Conservation (phyloP, 1,140 invertebrate species). For the Bombus polaris region DNA sequence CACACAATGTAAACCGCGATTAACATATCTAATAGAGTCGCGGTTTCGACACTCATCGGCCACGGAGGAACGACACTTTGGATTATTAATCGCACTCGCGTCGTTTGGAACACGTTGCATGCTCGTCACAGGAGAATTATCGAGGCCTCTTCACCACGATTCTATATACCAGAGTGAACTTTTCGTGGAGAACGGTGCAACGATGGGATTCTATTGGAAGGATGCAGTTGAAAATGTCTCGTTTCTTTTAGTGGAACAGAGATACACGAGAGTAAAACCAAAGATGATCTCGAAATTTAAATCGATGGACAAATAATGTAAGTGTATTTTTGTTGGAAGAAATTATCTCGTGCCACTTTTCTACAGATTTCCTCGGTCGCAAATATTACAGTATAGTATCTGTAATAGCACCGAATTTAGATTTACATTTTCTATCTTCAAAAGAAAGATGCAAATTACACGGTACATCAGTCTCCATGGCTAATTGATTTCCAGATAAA, state of each 20-base stretch:
- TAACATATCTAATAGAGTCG: constrained; percentile 38
- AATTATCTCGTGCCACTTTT: neutral
- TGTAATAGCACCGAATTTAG: neutral
- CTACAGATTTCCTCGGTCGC: neutral
- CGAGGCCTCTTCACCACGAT: neutral
- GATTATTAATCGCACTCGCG: constrained; percentile 41
- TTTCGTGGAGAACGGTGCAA: neutral
- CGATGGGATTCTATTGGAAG: neutral
- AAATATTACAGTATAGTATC: neutral
- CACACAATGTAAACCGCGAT: constrained; percentile 17
- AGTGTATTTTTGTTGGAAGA: no score
- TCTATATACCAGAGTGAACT: neutral
- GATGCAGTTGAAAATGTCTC: neutral
- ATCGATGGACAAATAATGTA: no score
- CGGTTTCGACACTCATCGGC: constrained; percentile 25
- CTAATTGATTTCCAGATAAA: constrained; percentile 16
- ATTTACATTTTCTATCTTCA: neutral
- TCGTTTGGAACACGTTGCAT: neutral
- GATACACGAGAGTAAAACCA: neutral
- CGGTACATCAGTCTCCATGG: neutral
- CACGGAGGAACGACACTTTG: constrained; percentile 26
- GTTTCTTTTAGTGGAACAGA: neutral
- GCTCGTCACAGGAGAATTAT: neutral
- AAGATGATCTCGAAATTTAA: neutral
- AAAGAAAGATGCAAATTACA: neutral